Evolutionary conservation across 1,140 invertebrate genomes (phyloP).

Genomic region (Drosophila pseudoananassae): DNA sequence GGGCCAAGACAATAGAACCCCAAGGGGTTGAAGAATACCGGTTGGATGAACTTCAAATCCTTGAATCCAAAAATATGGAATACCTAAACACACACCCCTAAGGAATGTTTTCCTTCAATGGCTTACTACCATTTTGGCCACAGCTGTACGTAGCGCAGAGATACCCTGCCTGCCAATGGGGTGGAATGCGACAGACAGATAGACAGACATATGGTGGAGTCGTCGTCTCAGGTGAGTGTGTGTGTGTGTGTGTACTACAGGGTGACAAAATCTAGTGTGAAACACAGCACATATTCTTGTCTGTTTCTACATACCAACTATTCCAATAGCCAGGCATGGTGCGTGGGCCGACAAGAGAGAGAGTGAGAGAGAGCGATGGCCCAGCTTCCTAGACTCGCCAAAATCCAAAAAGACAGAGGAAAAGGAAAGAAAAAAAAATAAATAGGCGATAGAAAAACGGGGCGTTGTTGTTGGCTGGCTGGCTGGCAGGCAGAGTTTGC

Average conservation of each 20-base stretch:
- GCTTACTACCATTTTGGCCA: constrained; percentile 34
- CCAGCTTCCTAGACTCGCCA: constrained; percentile 26
- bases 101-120: constrained; percentile 19
- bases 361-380: constrained; percentile 25
- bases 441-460: constrained; percentile 19
- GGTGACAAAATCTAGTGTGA: constrained; percentile 68
- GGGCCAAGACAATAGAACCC: constrained; percentile 1
- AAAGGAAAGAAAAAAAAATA: constrained; percentile 7
- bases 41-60: background rate
- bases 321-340: constrained; percentile 56
- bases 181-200: constrained; percentile 61
- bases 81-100: background rate
- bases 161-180: constrained; percentile 54
- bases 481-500: constrained; percentile 19
- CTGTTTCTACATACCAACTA: constrained; percentile 62
- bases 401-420: background rate
- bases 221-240: constrained; percentile 72
- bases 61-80: too few relatives aligned
- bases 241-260: constrained; percentile 41
- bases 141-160: constrained; percentile 36
- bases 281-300: constrained; percentile 42
- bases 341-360: constrained; percentile 51
- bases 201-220: constrained; percentile 73
- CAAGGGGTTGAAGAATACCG: background rate
- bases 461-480: constrained; percentile 58